Evolutionary conservation across 2,113 vertebrate species (phyloP), one percentile per base, ranked within the genome.

Genomic region (Cyprinus carpio): DNA sequence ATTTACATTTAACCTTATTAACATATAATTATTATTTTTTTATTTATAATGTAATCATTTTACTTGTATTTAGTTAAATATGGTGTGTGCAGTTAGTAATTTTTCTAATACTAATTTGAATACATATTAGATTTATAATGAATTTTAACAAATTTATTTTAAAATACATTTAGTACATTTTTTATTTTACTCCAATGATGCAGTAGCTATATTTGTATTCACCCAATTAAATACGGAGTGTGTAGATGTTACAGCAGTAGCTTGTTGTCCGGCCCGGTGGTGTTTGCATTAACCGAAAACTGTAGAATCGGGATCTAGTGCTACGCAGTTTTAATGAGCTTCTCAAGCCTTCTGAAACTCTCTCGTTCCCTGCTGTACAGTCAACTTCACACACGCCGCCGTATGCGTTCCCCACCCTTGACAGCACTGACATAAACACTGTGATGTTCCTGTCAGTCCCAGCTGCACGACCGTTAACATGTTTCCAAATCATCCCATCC

Each of bases 401-500:
- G 85, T 87, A 87, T 89, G 89, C 80, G 13, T 34, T 56, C 72
- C 83, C 82, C 87, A 29, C 67, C 69, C 76, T 79, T n/a, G 6
- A 40, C 7, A 82, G 40, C 20, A 51, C 56, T 72, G 87, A 87
- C 85, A 87, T 87, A 88, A 91, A 91, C 74, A 62, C 83, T 85
- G 56, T 11, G 87, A 89, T 86, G 80, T 82, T 87, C 79, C 87
- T 29, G 29, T 58, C 85, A 37, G 51, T 64, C 74, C 46, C 20
- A 49, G 51, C 64, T 46, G 77, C 40, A 62, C 51, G 62, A 78
- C 75, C 81, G 77, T 90, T 90, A 87, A 88, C 75, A 84, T 85
- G 84, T 88, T 90, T 86, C 86, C 89, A 85, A 86, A 90, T 46
- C 15, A 49, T 74, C 78, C 64, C 20, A 43, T 86, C 76, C 86